These are phyloP conservation scores for Fukomys damarensis DNA, from an alignment of 2,113 vertebrate species.

Conservation along the genomic window DNA sequence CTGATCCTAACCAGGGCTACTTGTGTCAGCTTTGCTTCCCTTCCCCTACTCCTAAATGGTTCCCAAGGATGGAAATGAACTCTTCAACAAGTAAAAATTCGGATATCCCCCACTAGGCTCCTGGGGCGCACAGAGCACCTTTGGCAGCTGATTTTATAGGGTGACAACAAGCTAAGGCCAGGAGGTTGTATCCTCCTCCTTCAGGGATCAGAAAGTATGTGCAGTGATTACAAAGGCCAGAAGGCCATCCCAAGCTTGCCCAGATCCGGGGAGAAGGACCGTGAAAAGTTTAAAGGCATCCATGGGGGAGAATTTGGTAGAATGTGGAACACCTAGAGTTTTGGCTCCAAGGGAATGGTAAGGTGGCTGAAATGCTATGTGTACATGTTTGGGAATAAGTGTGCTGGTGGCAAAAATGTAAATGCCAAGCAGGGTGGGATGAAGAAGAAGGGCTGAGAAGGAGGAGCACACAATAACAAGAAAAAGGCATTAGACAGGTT, in stretches of 20 bases:
- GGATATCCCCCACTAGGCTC: constrained; percentile 52
- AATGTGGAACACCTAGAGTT: constrained; percentile 72
- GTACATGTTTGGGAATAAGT: constrained; percentile 71
- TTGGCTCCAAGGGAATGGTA: constrained; percentile 66
- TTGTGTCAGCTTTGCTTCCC: constrained; percentile 41
- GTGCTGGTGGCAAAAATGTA: constrained; percentile 80
- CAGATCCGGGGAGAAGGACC: constrained; percentile 33
- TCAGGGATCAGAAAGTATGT: constrained; percentile 49
- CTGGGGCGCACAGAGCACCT: constrained; percentile 71
- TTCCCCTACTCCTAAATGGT: background rate
- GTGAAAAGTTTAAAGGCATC: constrained; percentile 77
- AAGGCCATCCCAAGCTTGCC: constrained; percentile 32
- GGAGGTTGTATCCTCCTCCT: background rate
- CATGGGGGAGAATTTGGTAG: constrained; percentile 69
- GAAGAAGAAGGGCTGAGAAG: constrained; percentile 72
- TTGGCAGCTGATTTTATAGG: constrained; percentile 66
- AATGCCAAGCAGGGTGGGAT: constrained; percentile 72
- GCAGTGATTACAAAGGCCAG: constrained; percentile 58
- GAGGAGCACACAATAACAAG: background rate
- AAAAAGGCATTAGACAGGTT: constrained; percentile 88
- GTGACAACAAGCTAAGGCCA: constrained; percentile 57
- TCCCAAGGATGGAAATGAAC: constrained; percentile 58
- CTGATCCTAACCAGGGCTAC: background rate
- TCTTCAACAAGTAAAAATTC: constrained; percentile 57
- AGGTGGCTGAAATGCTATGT: constrained; percentile 72